Evolutionary conservation across 35 echinoderm and acorn worm genomes (phyloP), one percentile per base, ranked within the genome.

Genomic region (Heliocidaris erythrogramma): DNA sequence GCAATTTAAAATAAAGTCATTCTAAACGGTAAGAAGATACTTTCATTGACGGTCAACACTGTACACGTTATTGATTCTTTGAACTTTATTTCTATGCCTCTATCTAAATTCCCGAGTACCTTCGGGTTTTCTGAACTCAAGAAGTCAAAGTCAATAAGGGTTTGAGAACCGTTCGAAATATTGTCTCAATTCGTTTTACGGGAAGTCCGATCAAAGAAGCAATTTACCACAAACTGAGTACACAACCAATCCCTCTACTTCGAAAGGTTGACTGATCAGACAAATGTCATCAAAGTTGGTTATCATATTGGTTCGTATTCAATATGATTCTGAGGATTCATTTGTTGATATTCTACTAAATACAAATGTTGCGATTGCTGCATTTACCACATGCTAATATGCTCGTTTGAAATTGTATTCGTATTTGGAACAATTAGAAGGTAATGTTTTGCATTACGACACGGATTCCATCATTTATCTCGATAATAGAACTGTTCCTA

Each of bases 41-140:
- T 98, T 49, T n/a, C 1, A n/a, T 24, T 98, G 32, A n/a, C n/a
- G n/a, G n/a, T n/a, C n/a, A n/a, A n/a, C n/a, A n/a, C n/a, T n/a
- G 65, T 95, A 17, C 91, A 93, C 85, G 47, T 98, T 48, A 95
- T 96, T 24, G 97, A 98, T 93, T 97, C 95, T 5, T 88, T 96
- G 27, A 97, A 96, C 86, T 98, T 98, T 42, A 30, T 98, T 16
- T 92, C 96, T 48, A 96, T 97, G 95, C 85, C 96, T 48, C 95
- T 97, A 13, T 59, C 94, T 30, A 86, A 94, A 13, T 47, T 96
- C 52, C 88, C 98, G 12, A 92, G 94, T 32, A 95, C 95, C 2
- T 99, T 99, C 88, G 96, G 88, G 4, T 31, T 97, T 17, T 31
- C 90, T 29, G 94, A 99, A 71, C 10, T 96, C 6, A 89, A 97